phyloP scores from a whole-genome alignment of 2,888 invertebrate genomes.

The Synergus laeviventris region DNA sequence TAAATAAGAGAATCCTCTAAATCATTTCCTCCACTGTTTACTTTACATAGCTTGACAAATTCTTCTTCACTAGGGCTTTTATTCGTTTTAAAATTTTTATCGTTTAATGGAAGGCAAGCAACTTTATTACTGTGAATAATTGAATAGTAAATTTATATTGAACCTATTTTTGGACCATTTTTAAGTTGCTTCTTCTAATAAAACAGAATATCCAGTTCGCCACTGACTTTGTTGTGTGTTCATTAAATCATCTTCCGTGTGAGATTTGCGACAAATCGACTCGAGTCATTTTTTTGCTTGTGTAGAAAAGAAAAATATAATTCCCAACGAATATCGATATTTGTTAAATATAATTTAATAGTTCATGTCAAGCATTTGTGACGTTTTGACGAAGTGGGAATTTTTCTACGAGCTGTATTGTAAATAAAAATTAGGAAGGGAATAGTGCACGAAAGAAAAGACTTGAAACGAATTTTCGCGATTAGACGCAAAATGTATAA shows the following conservation, averaged over 20 bases:
- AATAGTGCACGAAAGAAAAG: constrained; percentile 12
- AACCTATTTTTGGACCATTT: background rate
- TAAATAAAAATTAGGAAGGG: constrained; percentile 19
- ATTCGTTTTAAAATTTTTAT: background rate
- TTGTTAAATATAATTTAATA: constrained; percentile 26
- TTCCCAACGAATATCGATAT: constrained; percentile 31
- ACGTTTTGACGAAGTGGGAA: constrained; percentile 2
- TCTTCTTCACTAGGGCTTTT: background rate
- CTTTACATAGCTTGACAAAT: background rate
- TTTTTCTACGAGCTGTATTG: constrained; percentile 34
- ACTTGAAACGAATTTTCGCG: constrained; percentile 33
- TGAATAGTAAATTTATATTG: background rate
- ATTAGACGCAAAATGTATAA: constrained; percentile 41
- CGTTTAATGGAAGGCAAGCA: background rate
- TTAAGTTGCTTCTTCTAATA: background rate
- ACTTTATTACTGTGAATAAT: background rate
- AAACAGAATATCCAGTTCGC: background rate
- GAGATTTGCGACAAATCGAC: constrained; percentile 24
- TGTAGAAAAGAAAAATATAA: constrained; percentile 21
- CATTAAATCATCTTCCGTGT: constrained; percentile 19
- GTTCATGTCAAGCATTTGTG: constrained; percentile 26
- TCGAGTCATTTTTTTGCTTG: constrained; percentile 24
- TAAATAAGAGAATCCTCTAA: constrained; percentile 4
- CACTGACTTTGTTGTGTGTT: background rate
- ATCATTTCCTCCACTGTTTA: background rate